A percentile compares a stretch with the other conserved stretches of the same genome.
Conservation (phyloP, 1,140 invertebrate genomes). For the Pachypeltis micranthus region DNA sequence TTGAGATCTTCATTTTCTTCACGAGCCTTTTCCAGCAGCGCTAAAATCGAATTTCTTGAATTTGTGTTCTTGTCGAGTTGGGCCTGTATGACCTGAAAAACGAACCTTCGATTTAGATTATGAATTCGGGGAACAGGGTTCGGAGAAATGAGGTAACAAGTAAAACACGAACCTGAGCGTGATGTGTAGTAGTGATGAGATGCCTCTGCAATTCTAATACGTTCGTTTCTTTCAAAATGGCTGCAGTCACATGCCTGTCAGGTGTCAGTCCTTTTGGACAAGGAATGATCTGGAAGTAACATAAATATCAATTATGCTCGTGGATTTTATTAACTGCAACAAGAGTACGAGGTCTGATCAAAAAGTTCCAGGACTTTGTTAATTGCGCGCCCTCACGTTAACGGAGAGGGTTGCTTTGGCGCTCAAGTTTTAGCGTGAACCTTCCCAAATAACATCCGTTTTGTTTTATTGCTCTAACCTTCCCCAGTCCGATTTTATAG, state of each 20-base stretch:
- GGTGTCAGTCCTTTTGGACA: conserved; percentile 27
- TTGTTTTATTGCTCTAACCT: no score
- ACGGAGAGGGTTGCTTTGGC: neutral
- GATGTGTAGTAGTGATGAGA: conserved; percentile 65
- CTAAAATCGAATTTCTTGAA: conserved; percentile 47
- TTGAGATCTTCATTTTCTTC: conserved; percentile 69
- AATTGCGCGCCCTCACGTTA: neutral
- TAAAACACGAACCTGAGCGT: conserved; percentile 86
- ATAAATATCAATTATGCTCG: no score
- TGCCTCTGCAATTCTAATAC: conserved; percentile 70
- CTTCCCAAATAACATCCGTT: neutral
- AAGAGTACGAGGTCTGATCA: no score
- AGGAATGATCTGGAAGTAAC: conserved; percentile 16
- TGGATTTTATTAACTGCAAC: no score
- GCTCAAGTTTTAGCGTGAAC: neutral
- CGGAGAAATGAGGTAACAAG: no score
- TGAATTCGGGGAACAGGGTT: no score
- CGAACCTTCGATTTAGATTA: no score
- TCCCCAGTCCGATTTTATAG: no score
- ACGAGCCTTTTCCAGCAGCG: conserved; percentile 55
- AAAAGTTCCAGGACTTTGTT: no score
- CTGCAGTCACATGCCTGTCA: conserved; percentile 53
- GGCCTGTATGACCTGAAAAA: conserved; percentile 55
- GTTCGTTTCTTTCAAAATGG: conserved; percentile 68
- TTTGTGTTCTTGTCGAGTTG: conserved; percentile 51